Conservation (phyloP, 2,888 invertebrate species). For the Tineola bisselliella region DNA sequence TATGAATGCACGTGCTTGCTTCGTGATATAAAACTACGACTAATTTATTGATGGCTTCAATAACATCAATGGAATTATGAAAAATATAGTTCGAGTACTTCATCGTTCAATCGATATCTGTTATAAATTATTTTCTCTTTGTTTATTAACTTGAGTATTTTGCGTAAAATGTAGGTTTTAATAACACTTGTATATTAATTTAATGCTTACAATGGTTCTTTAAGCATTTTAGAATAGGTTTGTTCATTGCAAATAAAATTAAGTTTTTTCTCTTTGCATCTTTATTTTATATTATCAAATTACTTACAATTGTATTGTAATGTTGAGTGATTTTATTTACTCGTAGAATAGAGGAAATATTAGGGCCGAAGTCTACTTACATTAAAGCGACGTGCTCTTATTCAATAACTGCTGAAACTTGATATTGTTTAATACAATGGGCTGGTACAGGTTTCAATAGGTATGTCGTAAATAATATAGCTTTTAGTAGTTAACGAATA, state of each 20-base stretch:
- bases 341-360: not conserved
- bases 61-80: no score
- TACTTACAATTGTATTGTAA: not conserved
- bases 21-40: constrained; percentile 14
- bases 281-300: not conserved
- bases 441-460: no score
- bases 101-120: no score
- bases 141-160: no score
- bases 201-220: constrained; percentile 5
- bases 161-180: not conserved
- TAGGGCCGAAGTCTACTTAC: not conserved
- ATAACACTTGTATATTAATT: not conserved
- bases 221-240: not conserved
- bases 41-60: not conserved
- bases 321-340: constrained; percentile 1
- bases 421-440: not conserved
- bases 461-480: not conserved
- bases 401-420: not conserved
- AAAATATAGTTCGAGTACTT: no score
- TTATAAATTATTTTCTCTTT: no score
- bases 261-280: not conserved
- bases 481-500: not conserved
- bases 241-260: not conserved
- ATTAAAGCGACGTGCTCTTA: not conserved
- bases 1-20: constrained; percentile 37